Evolutionary conservation across 92 coral and sea anemone genomes (phyloP).

Genomic region (Epizoanthus scotinus): DNA sequence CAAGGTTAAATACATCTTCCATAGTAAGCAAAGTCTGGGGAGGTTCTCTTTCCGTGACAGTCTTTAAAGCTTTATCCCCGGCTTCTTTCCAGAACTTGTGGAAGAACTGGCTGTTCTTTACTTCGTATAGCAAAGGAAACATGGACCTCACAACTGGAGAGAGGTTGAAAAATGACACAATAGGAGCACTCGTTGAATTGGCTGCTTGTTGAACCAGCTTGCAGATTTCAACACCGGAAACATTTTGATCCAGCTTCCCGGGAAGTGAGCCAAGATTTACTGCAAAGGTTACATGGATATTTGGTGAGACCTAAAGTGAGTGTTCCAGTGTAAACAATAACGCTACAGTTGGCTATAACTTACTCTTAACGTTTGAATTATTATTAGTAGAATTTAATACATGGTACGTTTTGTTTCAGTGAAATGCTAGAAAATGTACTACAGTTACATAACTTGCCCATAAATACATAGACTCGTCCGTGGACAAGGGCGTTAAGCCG

Average conservation of each 20-base stretch:
- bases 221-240: slow-evolving; percentile 30
- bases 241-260: slow-evolving; percentile 27
- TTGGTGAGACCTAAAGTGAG: not conserved
- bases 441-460: too few species aligned
- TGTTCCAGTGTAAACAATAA: too few species aligned
- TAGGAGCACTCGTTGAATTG: not conserved
- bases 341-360: too few species aligned
- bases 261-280: slow-evolving; percentile 49
- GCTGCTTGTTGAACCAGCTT: slow-evolving; percentile 41
- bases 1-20: slow-evolving; percentile 48
- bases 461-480: too few species aligned
- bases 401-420: too few species aligned
- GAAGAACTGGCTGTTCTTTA: slow-evolving; percentile 60
- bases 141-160: slow-evolving; percentile 45
- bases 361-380: too few species aligned
- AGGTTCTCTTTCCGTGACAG: slow-evolving; percentile 20
- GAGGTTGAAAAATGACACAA: slow-evolving; percentile 65
- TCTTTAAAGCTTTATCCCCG: slow-evolving; percentile 40
- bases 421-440: too few species aligned
- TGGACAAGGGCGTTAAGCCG: too few species aligned
- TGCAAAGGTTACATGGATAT: slow-evolving; percentile 5
- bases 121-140: slow-evolving; percentile 45
- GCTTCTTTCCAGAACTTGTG: slow-evolving; percentile 61
- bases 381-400: too few species aligned
- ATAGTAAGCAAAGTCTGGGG: slow-evolving; percentile 29